phyloP scores from a whole-genome alignment of 2,113 vertebrate species.

The Poeciliopsis retropinna region DNA sequence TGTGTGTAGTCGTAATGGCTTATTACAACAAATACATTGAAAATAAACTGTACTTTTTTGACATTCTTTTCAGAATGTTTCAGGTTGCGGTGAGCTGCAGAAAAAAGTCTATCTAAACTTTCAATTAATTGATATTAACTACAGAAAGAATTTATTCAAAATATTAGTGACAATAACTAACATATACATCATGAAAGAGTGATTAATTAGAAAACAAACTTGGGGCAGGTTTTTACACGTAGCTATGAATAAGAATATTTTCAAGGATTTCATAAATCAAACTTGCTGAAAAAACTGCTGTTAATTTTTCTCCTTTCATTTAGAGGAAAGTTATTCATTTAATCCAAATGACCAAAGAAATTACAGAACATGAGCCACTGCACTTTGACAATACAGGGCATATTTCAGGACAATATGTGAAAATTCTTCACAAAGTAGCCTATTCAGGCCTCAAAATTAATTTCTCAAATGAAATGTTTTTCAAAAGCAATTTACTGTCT shows the following conservation, averaged over 20 bases:
- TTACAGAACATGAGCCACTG: constrained; percentile 71
- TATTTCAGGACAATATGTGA: constrained; percentile 61
- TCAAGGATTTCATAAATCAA: constrained; percentile 30
- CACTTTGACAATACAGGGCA: constrained; percentile 61
- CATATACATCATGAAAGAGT: too few species aligned
- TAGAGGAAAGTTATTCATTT: constrained; percentile 65
- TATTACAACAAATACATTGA: too few species aligned
- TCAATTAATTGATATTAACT: too few species aligned
- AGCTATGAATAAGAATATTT: constrained; percentile 15
- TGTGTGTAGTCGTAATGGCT: background rate
- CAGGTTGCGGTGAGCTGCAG: background rate
- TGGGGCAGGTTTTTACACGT: background rate
- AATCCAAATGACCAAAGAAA: constrained; percentile 71
- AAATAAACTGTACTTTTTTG: background rate
- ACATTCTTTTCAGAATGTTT: background rate
- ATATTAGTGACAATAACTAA: too few species aligned
- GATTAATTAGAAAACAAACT: constrained; percentile 28
- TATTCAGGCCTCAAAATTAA: constrained; percentile 53
- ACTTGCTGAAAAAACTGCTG: constrained; percentile 14
- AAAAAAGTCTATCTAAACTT: background rate
- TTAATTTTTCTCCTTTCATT: constrained; percentile 41
- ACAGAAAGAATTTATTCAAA: too few species aligned
- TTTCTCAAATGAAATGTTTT: constrained; percentile 53
- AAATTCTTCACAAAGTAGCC: constrained; percentile 57
- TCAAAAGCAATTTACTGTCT: constrained; percentile 36